Evolutionary conservation across 2,797 vertebrate species (phyloP).

Genomic region (Pygocentrus nattereri): DNA sequence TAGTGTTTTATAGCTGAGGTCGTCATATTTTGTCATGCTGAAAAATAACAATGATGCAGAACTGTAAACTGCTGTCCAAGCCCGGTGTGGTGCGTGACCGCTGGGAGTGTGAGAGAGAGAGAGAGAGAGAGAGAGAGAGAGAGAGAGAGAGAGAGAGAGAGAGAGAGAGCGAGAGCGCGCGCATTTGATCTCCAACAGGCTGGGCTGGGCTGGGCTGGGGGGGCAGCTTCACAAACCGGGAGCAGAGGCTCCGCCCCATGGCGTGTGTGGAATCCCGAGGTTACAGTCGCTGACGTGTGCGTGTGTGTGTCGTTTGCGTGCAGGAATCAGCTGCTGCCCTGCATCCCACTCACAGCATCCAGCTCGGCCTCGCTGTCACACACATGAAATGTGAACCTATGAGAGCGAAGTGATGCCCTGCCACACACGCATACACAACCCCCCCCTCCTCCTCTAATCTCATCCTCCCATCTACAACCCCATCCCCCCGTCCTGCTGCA

Average conservation of each 20-base stretch:
- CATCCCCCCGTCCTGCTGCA: neutral
- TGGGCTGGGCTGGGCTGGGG: neutral
- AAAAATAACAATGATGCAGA: neutral
- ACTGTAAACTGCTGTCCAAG: neutral
- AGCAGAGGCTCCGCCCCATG: slow-evolving; percentile 6
- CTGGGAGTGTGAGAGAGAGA: neutral
- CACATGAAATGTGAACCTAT: neutral
- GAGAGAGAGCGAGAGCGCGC: neutral
- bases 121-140: neutral
- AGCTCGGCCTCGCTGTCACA: neutral
- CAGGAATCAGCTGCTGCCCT: slow-evolving; percentile 1
- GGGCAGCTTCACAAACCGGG: neutral
- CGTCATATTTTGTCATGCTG: no score
- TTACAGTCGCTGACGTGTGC: slow-evolving; percentile 27
- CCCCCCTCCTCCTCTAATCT: neutral
- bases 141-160: neutral
- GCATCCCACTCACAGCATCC: slow-evolving; percentile 29
- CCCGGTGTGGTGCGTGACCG: neutral
- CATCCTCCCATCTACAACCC: neutral
- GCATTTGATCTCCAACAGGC: no score
- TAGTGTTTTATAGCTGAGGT: no score
- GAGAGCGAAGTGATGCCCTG: neutral
- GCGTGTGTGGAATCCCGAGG: slow-evolving; percentile 35
- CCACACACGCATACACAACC: neutral
- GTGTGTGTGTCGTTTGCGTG: slow-evolving; percentile 37